Evolutionary conservation across 2,113 vertebrate genomes (phyloP).

Genomic region (Phodopus roborovskii): DNA sequence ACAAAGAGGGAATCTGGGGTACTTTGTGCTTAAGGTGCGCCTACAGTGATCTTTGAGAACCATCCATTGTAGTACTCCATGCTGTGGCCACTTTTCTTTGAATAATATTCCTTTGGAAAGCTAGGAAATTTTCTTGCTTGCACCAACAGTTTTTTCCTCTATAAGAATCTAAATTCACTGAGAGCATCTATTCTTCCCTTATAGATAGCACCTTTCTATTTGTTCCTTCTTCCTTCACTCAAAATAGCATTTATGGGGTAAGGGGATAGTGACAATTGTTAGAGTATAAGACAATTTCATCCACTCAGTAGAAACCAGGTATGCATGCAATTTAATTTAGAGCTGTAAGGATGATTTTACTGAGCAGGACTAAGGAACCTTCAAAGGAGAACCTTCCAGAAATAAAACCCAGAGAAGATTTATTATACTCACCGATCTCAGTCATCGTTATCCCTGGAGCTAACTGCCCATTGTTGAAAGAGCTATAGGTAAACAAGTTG

Average conservation of each 20-base stretch:
- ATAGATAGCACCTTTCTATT: conserved; percentile 40
- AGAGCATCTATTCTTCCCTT: conserved; percentile 59
- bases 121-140: conserved; percentile 45
- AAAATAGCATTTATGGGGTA: conserved; percentile 9
- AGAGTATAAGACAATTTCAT: conserved; percentile 23
- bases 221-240: conserved; percentile 34
- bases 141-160: conserved; percentile 20
- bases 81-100: neutral
- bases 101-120: conserved; percentile 33
- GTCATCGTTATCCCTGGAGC: conserved; percentile 93
- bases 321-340: neutral
- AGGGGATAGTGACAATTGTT: neutral
- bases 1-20: neutral
- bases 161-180: conserved; percentile 46
- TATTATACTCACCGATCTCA: conserved; percentile 93
- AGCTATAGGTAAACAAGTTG: conserved; percentile 98
- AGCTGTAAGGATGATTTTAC: neutral
- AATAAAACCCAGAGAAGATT: neutral
- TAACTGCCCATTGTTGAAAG: conserved; percentile 97
- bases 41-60: neutral
- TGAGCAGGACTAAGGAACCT: neutral
- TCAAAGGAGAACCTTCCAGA: conserved; percentile 10
- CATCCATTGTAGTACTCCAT: neutral
- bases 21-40: neutral
- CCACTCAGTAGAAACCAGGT: conserved; percentile 6